These are phyloP conservation scores for Papilio demoleus DNA, from an alignment of 2,888 invertebrate genomes.

Conservation along the genomic window DNA sequence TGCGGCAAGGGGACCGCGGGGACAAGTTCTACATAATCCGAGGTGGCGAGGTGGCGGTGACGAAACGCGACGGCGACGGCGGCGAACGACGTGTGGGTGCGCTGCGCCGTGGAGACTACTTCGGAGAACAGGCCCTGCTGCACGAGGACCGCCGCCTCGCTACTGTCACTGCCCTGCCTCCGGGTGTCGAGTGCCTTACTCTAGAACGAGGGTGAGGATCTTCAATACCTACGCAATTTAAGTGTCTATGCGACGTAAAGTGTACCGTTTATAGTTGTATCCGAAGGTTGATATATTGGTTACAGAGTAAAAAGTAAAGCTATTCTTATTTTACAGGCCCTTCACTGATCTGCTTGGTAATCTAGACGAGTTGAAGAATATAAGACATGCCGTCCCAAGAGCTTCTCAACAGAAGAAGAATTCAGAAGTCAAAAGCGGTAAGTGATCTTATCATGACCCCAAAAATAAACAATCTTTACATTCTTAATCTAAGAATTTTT, in stretches of 20 bases:
- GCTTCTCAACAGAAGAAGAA: conserved; percentile 67
- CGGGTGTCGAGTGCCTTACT: conserved; percentile 94
- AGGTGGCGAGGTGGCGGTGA: conserved; percentile 90
- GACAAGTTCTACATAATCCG: conserved; percentile 96
- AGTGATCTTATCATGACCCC: conserved; percentile 34
- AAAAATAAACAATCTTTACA: too few relatives aligned
- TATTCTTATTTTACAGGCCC: conserved; percentile 71
- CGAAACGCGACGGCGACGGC: conserved; percentile 84
- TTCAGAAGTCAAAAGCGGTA: conserved; percentile 73
- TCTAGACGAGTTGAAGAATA: conserved; percentile 85
- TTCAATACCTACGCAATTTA: too few relatives aligned
- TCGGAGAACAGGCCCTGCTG: conserved; percentile 94
- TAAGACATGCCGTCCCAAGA: conserved; percentile 68
- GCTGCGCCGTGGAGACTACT: conserved; percentile 91
- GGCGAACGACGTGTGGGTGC: conserved; percentile 87
- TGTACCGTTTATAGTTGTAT: too few relatives aligned
- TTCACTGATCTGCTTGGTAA: conserved; percentile 94
- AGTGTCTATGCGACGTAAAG: too few relatives aligned
- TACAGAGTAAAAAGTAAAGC: not conserved
- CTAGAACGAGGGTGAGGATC: conserved; percentile 91
- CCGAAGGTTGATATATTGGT: too few relatives aligned
- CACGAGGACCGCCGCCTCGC: conserved; percentile 95
- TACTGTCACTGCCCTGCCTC: conserved; percentile 93
- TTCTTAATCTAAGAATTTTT: not conserved
- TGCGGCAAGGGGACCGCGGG: conserved; percentile 93